Conservation (phyloP, 2,888 invertebrate genomes). For the Andrena bucephala region DNA sequence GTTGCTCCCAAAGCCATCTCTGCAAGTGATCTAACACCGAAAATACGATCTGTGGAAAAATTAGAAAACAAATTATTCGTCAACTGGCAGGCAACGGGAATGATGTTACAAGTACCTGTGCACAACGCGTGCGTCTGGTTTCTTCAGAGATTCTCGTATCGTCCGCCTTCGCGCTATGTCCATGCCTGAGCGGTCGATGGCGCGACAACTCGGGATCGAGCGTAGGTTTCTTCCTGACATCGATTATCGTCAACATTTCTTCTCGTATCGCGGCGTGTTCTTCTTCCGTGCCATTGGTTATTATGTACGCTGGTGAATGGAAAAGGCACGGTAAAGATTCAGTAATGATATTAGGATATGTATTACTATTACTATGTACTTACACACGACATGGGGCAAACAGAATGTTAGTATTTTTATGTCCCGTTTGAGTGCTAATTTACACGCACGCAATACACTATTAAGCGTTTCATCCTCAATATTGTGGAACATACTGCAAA, state of each 20-base stretch:
- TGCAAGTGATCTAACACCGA: conserved; percentile 91
- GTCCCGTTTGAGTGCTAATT: conserved; percentile 91
- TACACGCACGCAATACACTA: conserved; percentile 89
- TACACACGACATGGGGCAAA: conserved; percentile 89
- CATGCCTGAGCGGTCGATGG: conserved; percentile 77
- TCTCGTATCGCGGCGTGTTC: conserved; percentile 85
- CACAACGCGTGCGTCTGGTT: conserved; percentile 81
- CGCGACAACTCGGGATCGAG: conserved; percentile 78
- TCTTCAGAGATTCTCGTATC: conserved; percentile 80
- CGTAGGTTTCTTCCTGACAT: conserved; percentile 74
- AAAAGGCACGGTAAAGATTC: not conserved
- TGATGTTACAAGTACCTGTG: conserved; percentile 71
- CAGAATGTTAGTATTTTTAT: conserved; percentile 90
- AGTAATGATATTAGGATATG: too few relatives aligned
- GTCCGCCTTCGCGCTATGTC: conserved; percentile 66
- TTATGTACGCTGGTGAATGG: conserved; percentile 81
- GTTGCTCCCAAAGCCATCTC: conserved; percentile 88
- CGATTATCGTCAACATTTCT: conserved; percentile 87
- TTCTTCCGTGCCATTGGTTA: conserved; percentile 83
- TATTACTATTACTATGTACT: conserved; percentile 48
- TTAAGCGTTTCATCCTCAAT: conserved; percentile 88
- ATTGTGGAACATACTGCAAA: conserved; percentile 88
- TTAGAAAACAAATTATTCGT: conserved; percentile 36
- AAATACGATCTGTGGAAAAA: conserved; percentile 86
- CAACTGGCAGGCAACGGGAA: not conserved